Percentiles rank a stretch among this genome's conserved stretches.
phyloP scores from a whole-genome alignment of 2,888 invertebrate species.

The Aleiodes testaceus region DNA sequence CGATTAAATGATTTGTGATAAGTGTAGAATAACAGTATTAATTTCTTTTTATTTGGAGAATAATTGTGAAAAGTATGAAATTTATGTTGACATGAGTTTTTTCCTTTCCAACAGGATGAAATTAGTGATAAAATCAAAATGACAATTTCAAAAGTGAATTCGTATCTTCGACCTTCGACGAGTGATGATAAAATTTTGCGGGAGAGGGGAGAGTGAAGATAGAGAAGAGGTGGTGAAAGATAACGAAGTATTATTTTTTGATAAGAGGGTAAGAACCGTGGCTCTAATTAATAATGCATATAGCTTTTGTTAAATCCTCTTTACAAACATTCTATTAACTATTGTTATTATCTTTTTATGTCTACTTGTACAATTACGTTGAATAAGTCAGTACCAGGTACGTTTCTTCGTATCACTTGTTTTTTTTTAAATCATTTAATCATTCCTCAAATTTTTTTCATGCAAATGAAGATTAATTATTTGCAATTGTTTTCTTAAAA shows the following conservation, averaged over 20 bases:
- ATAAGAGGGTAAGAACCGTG: slow-evolving; percentile 17
- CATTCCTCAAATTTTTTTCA: too few relatives aligned
- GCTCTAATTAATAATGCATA: not conserved
- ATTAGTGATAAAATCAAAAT: not conserved
- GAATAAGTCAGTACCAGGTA: not conserved
- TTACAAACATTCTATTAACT: not conserved
- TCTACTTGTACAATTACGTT: too few relatives aligned
- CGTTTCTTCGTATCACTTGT: slow-evolving; percentile 6
- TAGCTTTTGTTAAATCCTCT: not conserved
- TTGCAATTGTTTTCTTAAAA: too few relatives aligned
- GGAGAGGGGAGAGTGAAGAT: not conserved
- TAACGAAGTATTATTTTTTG: slow-evolving; percentile 7
- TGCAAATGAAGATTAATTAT: too few relatives aligned
- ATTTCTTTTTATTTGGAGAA: not conserved
- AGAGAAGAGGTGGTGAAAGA: not conserved
- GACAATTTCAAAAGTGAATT: slow-evolving; percentile 6
- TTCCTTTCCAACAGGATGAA: not conserved
- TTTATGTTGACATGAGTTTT: not conserved
- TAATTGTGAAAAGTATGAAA: not conserved
- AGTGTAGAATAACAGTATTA: slow-evolving; percentile 27
- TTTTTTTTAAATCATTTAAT: not conserved
- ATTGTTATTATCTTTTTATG: not conserved
- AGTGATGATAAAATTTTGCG: not conserved
- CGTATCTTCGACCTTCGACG: slow-evolving; percentile 20
- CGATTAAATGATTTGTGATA: slow-evolving; percentile 26